A percentile compares a stretch with the other conserved stretches of the same genome.
Conservation (phyloP, 1,140 invertebrate species). For the Eriosoma lanigerum region DNA sequence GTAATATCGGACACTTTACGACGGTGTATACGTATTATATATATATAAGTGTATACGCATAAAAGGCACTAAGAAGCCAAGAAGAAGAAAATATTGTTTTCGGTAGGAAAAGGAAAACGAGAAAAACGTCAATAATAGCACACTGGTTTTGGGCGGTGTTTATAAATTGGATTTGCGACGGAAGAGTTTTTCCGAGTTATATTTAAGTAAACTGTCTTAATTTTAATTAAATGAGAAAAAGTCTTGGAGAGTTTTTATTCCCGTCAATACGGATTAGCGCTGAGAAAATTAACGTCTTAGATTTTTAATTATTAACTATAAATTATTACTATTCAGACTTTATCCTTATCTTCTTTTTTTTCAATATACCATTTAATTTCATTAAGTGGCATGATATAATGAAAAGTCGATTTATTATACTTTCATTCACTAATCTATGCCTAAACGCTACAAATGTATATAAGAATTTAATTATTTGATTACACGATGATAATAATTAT, state of each 20-base stretch:
- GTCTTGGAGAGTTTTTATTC: conserved; percentile 11
- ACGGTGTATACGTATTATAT: too few species aligned
- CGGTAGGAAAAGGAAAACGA: conserved; percentile 23
- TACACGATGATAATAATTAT: too few species aligned
- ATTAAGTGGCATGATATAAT: not conserved
- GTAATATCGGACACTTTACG: conserved; percentile 48
- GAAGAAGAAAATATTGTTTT: conserved; percentile 45
- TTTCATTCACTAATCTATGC: too few species aligned
- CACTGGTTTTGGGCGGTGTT: not conserved
- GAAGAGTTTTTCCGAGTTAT: conserved; percentile 30
- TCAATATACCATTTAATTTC: not conserved
- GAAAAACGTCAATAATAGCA: conserved; percentile 39
- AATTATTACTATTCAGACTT: not conserved
- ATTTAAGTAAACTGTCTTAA: conserved; percentile 32
- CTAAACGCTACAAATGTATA: too few species aligned
- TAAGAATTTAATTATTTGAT: too few species aligned
- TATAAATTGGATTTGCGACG: conserved; percentile 45
- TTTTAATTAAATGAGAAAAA: conserved; percentile 47
- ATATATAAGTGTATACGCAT: conserved; percentile 28
- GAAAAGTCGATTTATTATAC: not conserved
- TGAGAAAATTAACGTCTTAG: conserved; percentile 9
- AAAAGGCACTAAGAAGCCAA: conserved; percentile 44
- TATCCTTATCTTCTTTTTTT: not conserved
- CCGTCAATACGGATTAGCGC: conserved; percentile 17
- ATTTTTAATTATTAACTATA: not conserved